Evolutionary conservation across 2,888 invertebrate genomes (phyloP), one percentile per base, ranked within the genome.

Genomic region (Linnaemya tessellans): DNA sequence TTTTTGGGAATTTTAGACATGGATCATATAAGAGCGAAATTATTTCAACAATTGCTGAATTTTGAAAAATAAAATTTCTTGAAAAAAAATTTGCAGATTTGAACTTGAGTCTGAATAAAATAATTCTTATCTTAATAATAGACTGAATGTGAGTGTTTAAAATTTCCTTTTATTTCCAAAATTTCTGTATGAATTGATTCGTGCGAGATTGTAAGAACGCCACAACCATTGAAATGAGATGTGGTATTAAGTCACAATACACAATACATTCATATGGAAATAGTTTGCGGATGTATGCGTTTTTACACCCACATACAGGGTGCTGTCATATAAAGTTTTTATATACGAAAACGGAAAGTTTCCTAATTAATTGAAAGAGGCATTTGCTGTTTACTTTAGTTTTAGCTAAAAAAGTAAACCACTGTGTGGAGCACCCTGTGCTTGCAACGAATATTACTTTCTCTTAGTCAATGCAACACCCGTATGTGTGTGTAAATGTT

Each of bases 401-500:
- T 49, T 54, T 54, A 11, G 10, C 1, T 22, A 13, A 11, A 54
- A 56, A 56, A 25, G 7, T 1, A 25, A 56, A 25, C 4, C 9
- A 9, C 8, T 3, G n/a, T 3, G 30, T 58, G 54, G 4, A 54
- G 3, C 22, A 68, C 67, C 67, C 67, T 54, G 43, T 65, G 0
- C n/a, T 1, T 46, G 43, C n/a, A 35, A 43, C 13, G 51, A 20
- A 20, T 51, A 3, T 7, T 35, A 35, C 35, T 51, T 25, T 1
- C 3, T 41, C 38, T 1, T 9, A 41, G 8, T 8, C 38, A 41
- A 1, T 56, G 25, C 0, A 1, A 15, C 25, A 60, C 0, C 30
- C 11, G 64, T 25, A 41, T 67, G 30, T 79, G 46, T 86, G 8
- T 20, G 43, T 22, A 62, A 70, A 81, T 79, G 38, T 67, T 75